phyloP scores from a whole-genome alignment of 2,888 invertebrate genomes.

The Meiosimyza platycephala region DNA sequence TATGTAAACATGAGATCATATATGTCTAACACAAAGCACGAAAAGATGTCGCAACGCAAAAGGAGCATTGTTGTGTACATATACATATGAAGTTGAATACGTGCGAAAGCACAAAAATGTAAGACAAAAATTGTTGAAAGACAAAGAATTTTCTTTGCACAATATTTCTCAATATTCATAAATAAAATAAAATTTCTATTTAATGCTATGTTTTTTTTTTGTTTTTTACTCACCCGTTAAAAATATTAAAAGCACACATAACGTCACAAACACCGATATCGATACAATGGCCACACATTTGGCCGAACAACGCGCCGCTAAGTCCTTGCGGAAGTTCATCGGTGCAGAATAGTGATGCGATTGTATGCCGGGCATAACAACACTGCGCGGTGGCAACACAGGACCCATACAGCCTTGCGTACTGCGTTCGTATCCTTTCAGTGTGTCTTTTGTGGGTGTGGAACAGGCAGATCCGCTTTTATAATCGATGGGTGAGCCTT shows the following conservation, averaged over 20 bases:
- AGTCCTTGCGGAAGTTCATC: conserved; percentile 88
- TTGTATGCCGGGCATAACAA: conserved; percentile 69
- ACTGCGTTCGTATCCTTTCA: conserved; percentile 71
- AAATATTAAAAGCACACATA: conserved; percentile 86
- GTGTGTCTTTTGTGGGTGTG: conserved; percentile 83
- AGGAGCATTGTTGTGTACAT: no score
- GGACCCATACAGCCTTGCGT: conserved; percentile 76
- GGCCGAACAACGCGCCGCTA: conserved; percentile 90
- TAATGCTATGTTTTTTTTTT: no score
- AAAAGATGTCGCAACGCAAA: no score
- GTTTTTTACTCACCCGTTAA: conserved; percentile 78
- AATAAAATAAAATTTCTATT: no score
- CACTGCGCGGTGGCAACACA: conserved; percentile 77
- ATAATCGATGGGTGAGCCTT: conserved; percentile 89
- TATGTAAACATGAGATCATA: no score
- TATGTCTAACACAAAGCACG: no score
- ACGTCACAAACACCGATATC: conserved; percentile 83
- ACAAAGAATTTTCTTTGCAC: background rate
- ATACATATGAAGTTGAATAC: no score
- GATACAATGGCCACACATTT: conserved; percentile 91
- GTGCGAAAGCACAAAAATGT: no score
- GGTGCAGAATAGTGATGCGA: conserved; percentile 83
- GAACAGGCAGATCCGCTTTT: conserved; percentile 87
- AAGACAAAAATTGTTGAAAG: background rate
- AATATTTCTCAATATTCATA: background rate